Conservation (phyloP, 2,888 invertebrate species). For the Cryptocephalus moraei region DNA sequence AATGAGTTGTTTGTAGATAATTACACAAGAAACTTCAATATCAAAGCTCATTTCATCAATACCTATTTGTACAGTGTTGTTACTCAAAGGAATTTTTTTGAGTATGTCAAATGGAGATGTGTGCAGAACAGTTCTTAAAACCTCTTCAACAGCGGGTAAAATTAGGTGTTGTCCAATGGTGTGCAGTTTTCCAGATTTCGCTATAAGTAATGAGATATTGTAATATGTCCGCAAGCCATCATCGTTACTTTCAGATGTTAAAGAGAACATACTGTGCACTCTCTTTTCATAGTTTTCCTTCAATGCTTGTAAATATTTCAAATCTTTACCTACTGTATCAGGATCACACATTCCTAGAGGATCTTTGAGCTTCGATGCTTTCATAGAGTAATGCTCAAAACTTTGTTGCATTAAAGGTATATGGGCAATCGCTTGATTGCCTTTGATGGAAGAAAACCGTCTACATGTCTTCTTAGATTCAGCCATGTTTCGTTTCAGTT, state of each 20-base stretch:
- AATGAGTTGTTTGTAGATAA: slow-evolving; percentile 22
- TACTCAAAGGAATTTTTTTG: slow-evolving; percentile 13
- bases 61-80: slow-evolving; percentile 9
- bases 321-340: slow-evolving; percentile 20
- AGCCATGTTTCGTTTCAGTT: too few species aligned
- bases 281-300: slow-evolving; percentile 17
- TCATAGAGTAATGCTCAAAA: slow-evolving; percentile 13
- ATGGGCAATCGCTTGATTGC: too few species aligned
- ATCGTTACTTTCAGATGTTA: too few species aligned
- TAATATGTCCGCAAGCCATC: too few species aligned
- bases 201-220: too few species aligned
- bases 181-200: too few species aligned
- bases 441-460: too few species aligned
- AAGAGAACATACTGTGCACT: slow-evolving; percentile 1
- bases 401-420: neutral
- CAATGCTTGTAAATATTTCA: slow-evolving; percentile 19
- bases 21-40: slow-evolving; percentile 26
- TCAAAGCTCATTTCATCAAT: slow-evolving; percentile 23
- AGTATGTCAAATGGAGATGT: too few species aligned
- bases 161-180: too few species aligned
- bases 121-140: too few species aligned
- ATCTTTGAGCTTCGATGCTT: slow-evolving; percentile 22
- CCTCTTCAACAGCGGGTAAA: too few species aligned
- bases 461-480: too few species aligned
- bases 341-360: slow-evolving; percentile 21